Evolutionary conservation across 2,888 invertebrate species (phyloP), one percentile per base, ranked within the genome.

Genomic region (Amblyteles armatorius): DNA sequence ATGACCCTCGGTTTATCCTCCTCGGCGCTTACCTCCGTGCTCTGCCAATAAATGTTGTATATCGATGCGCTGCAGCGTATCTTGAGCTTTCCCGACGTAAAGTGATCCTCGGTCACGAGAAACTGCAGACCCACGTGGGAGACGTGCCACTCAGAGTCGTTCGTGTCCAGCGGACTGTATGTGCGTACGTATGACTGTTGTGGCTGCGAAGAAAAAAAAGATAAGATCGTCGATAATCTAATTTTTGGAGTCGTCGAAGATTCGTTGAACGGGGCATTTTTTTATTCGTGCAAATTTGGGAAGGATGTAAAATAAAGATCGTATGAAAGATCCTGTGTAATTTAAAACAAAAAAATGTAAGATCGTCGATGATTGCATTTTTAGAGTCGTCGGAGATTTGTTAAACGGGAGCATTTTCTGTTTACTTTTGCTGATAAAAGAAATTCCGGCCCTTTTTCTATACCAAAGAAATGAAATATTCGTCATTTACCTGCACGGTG

Each of bases 41-140:
- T 96, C 92, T 96, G 95, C 94, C 96, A 96, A 92, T 96, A 96
- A 68, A 96, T 94, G 88, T 96, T 95, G 91, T 96, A 95, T 89
- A 96, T 94, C 84, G 95, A 95, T 0, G 96, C 96, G 85, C 95
- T 95, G 93, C 96, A 96, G 1, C 96, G 95, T 60, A 96, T 95
- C 93, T 95, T 95, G 48, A 95, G 91, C 90, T 95, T 95, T n/a
- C 95, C 95, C 72, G 93, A 92, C 26, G 92, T 91, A 88, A 95
- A 95, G 91, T 95, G 95, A 44, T 95, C 94, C 78, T 93, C 92
- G 60, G 94, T 94, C 11, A 95, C 94, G 74, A 94, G 94, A 90
- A 95, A 95, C 87, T 95, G 94, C 48, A 95, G 94, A 73, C 95
- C 94, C 82, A 95, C 93, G 80, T 94, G 93, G 40, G 95, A 94